Evolutionary conservation across 1,140 invertebrate genomes (phyloP), one percentile per base, ranked within the genome.

Genomic region (Neomicropteryx cornuta): DNA sequence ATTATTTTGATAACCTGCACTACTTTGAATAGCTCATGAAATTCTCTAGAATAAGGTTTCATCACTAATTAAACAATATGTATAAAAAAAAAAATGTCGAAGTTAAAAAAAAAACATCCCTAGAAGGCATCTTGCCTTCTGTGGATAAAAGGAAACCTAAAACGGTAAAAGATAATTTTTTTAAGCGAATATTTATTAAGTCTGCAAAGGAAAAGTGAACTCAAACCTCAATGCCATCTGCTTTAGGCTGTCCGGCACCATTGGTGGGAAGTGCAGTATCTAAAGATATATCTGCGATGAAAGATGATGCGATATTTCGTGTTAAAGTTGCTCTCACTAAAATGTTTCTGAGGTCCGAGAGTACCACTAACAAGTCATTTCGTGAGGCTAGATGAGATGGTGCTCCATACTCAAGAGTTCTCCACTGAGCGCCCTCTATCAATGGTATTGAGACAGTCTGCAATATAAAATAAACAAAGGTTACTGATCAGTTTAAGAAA

Each of bases 321-420:
- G 81, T 77, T 37, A 86, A 78, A 2, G 86, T 81, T 2, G 90
- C 92, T 29, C 90, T 71, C 18, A 98, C 83, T 2, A 96, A 60
- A 37, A 98, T 82, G 4, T 81, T 72, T 44, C 86, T 77, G 0
- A 98, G 56, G 44, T 87, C 81, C 18, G 83, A 75, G 8, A 98
- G 60, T 5, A 88, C 83, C 3, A 70, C 76, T 75, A 98, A 79
- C 24, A 97, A 75, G 43, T 95, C 85, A 20, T 73, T 66, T 29
- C 87, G 71, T 0, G 75, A 78, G 0, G 80, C 83, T 1, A 66
- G 61, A 24, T 60, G 58, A 4, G 70, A 56, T 24, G 43, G 66
- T 48, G 50, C 63, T 38, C 27, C 57, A 21, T 59, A 70, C 45
- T 51, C 74, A 52, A 52, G 68, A 4, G 56, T 72, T 51, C 67